Base-by-base conservation (phyloP, 2,113 vertebrate genomes). In the Trichechus manatus region DNA sequence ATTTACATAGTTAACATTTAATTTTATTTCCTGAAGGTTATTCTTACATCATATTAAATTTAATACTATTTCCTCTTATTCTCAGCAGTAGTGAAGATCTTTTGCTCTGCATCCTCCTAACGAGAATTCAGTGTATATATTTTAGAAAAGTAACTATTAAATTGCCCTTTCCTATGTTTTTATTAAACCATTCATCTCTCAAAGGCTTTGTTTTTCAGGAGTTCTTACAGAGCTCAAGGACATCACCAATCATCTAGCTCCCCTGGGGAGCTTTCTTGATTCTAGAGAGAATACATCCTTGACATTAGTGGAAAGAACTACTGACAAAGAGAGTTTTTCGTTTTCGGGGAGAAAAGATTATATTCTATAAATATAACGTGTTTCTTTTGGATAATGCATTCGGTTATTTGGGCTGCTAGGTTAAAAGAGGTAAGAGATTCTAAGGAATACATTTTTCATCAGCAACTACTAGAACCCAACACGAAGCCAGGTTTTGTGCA, bases 371-470 rank as follows among this genome's bases (percentile, higher is more conserved):
- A 36, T 74, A 25, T 33, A 61, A 80, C 8, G n/a, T 8, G 75
- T 64, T 56, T 47, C 39, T 77, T 92, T 92, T 56, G 33, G 33
- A 50, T 78, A 89, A 89, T 22, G 13, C 25, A 78, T 66, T 59
- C 87, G 39, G 9, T 93, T 14, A 36, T 86, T 22, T 64, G 87
- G n/a, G 20, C 20, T 1, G 15, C 20, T 75, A 80, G 64, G 11
- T 72, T 95, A 47, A 87, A 90, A 27, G 70, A 91, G 0, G 22
- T 53, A 74, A 59, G 47, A 31, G 56, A 9, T 10, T 15, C 39
- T 63, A 83, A 59, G n/a, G 59, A 87, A 91, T 68, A 56, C 2
- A 27, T 93, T 94, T 95, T 80, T 80, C 33, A 82, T 72, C 75
- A 64, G 66, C 42, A 89, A 56, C n/a, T 68, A 50, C 39, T 61